Conservation (phyloP, 2,888 invertebrate species). For the Melieria crassipennis region DNA sequence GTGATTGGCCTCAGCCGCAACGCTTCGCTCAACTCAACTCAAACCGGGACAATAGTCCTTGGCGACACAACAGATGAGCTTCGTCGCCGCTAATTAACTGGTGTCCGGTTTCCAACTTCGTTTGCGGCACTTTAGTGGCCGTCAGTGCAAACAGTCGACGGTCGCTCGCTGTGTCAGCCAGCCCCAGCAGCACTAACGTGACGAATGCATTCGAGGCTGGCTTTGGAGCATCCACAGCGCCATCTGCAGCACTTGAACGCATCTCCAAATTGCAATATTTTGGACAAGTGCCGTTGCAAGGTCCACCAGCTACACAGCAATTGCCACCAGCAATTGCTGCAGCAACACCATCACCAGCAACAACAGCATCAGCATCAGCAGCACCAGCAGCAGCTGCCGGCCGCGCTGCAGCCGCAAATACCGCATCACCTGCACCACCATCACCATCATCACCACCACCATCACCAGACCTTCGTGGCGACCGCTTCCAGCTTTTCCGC, state of each 20-base stretch:
- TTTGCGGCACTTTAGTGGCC: no score
- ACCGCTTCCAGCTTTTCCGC: slow-evolving; percentile 37
- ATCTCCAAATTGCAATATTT: slow-evolving; percentile 47
- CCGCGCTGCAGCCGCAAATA: slow-evolving; percentile 30
- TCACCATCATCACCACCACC: slow-evolving; percentile 54
- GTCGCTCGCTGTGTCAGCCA: slow-evolving; percentile 9
- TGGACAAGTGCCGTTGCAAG: slow-evolving; percentile 61
- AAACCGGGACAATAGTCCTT: slow-evolving; percentile 49
- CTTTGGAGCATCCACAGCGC: slow-evolving; percentile 56
- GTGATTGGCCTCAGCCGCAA: neutral
- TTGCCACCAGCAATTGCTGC: slow-evolving; percentile 42
- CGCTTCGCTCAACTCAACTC: neutral
- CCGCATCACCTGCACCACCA: slow-evolving; percentile 55
- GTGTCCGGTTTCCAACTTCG: no score
- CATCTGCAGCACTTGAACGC: slow-evolving; percentile 50
- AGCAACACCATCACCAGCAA: slow-evolving; percentile 28
- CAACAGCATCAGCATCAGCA: slow-evolving; percentile 41
- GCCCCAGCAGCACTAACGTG: slow-evolving; percentile 30
- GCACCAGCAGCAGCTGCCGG: slow-evolving; percentile 40
- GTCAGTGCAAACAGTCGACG: no score
- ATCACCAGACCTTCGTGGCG: slow-evolving; percentile 41
- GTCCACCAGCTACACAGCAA: slow-evolving; percentile 42
- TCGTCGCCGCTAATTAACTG: neutral
- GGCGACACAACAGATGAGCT: slow-evolving; percentile 37
- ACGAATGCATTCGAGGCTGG: slow-evolving; percentile 62